Conservation (phyloP, 1,140 invertebrate genomes). For the Mya arenaria region DNA sequence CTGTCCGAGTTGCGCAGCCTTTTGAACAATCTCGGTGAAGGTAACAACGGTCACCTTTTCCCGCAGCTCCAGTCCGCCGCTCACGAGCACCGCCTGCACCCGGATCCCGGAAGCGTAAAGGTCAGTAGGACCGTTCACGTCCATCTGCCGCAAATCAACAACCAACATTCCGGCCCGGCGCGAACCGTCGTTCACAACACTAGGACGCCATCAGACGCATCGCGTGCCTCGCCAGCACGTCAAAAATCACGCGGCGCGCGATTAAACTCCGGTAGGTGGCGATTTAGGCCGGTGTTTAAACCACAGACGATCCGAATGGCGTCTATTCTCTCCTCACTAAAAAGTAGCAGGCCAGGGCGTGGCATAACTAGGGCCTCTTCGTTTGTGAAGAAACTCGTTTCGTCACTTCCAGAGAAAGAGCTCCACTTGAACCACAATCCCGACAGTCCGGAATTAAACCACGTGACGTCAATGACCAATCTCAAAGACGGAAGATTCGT, state of each 20-base stretch:
- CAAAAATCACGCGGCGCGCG: background rate
- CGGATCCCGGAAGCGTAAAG: background rate
- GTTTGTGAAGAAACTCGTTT: background rate
- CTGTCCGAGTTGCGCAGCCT: background rate
- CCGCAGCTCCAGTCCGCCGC: background rate
- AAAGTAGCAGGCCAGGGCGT: background rate
- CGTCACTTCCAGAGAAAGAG: background rate
- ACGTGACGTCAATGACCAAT: conserved; percentile 7
- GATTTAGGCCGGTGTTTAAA: conserved; percentile 10
- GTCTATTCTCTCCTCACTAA: conserved; percentile 15
- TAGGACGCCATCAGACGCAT: conserved; percentile 5
- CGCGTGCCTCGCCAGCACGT: background rate
- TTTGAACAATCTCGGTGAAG: conserved; percentile 6
- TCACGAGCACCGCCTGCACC: background rate
- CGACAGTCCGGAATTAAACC: background rate
- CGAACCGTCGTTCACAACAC: background rate
- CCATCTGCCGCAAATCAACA: background rate
- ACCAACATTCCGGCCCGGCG: background rate
- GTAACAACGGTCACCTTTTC: background rate
- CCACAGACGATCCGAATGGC: conserved; percentile 37
- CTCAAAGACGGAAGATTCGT: background rate
- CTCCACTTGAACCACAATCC: background rate
- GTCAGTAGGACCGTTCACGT: background rate
- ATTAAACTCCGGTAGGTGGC: conserved; percentile 18
- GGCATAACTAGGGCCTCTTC: conserved; percentile 3